Base-by-base conservation (phyloP, 2,888 invertebrate genomes). In the Sialis lutaria region DNA sequence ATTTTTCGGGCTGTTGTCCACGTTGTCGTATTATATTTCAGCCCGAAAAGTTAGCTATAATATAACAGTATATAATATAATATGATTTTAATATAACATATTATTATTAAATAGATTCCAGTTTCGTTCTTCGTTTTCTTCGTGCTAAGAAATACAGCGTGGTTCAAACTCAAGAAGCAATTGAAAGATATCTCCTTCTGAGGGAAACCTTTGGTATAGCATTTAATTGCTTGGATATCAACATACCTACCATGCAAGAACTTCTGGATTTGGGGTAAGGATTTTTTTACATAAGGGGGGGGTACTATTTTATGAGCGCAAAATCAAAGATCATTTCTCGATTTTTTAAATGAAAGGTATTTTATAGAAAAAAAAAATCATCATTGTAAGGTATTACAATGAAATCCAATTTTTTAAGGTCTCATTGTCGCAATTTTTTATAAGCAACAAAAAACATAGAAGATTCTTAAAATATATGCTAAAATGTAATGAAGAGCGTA, bases 61-160 rank as follows among this genome's bases (percentile, higher is more conserved):
- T 7, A 5, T 13, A 22, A 39, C 10, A 5, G 13, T 7, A 6
- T n/a, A n/a, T n/a, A n/a, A n/a, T n/a, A n/a, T 7, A 43, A 33
- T n/a, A 33, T 45, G 13, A 42, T 34, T 32, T 31, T 39, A 6
- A 22, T 44, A 33, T 41, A 48, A 46, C 45, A 46, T 44, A 49
- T 48, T 52, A 49, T 48, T 52, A 48, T 50, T 37, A 55, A 63
- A 33, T 63, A 84, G 84, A 85, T 65, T 64, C 75, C 1, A 73
- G 64, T 55, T 86, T 80, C 61, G 65, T 88, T 41, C 68, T 88
- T 45, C 73, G 82, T 50, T 88, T 84, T 60, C 69, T 88, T 45
- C 74, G 87, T n/a, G 75, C 77, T 50, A 84, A 86, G 64, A 88
- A 85, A 60, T 87, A 79, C 66, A 82, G 81, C 58, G 78, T 87